A percentile compares a stretch with the other conserved stretches of the same genome.
phyloP scores from a whole-genome alignment of 1,140 invertebrate species.

The Phthorimaea operculella region DNA sequence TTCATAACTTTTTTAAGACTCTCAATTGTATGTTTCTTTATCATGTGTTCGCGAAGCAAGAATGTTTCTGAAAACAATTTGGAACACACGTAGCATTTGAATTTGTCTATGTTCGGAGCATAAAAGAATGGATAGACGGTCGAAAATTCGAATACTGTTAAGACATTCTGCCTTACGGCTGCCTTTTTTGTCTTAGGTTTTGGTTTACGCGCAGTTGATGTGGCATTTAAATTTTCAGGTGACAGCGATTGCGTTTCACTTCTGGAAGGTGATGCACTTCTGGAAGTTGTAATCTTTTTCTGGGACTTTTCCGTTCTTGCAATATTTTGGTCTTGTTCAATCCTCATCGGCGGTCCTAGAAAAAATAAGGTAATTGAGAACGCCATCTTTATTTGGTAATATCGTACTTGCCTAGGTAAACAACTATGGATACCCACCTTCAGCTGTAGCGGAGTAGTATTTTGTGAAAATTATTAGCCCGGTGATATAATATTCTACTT shows the following conservation, averaged over 20 bases:
- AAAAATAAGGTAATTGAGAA: slow-evolving; percentile 17
- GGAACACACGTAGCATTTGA: slow-evolving; percentile 44
- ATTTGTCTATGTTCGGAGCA: slow-evolving; percentile 26
- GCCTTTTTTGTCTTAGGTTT: neutral
- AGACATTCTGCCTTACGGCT: slow-evolving; percentile 31
- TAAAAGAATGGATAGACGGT: slow-evolving; percentile 48
- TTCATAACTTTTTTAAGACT: slow-evolving; percentile 31
- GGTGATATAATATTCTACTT: too few relatives aligned
- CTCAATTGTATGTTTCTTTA: slow-evolving; percentile 24
- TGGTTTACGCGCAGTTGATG: too few relatives aligned
- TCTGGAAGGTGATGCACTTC: slow-evolving; percentile 36
- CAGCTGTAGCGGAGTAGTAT: too few relatives aligned
- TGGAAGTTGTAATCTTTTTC: slow-evolving; percentile 25
- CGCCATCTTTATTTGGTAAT: too few relatives aligned
- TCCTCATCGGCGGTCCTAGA: slow-evolving; percentile 64
- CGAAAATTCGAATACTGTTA: slow-evolving; percentile 44
- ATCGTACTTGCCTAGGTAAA: too few relatives aligned
- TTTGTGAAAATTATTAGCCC: too few relatives aligned
- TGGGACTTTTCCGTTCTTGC: slow-evolving; percentile 7
- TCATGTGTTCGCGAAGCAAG: slow-evolving; percentile 30
- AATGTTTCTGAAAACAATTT: slow-evolving; percentile 30
- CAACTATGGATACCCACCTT: too few relatives aligned
- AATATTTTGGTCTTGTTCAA: slow-evolving; percentile 32
- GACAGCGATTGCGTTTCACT: slow-evolving; percentile 13
- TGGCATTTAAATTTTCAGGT: slow-evolving; percentile 7